Base-by-base conservation (phyloP, 2,888 invertebrate species). In the Punctoribates punctum region DNA sequence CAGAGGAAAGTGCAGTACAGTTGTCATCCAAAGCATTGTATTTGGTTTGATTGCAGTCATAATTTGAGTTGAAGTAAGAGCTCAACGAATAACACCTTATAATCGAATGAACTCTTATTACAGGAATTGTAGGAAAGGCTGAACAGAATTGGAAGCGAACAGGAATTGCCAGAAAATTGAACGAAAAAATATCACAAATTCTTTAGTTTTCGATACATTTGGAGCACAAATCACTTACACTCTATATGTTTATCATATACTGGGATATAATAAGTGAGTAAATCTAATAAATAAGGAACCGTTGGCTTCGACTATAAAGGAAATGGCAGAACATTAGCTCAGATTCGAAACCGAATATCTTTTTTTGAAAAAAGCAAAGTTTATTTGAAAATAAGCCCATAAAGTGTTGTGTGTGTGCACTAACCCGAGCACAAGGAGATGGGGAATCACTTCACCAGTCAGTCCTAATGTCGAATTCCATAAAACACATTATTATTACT, bases 401-500 rank as follows among this genome's bases (percentile, higher is more conserved):
- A 57, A 57, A 25, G 57, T 57, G 57, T 25, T 54, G n/a, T 6
- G 5, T 57, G 57, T 17, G 15, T 57, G 25, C 57, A 5, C 23
- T 57, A 57, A 57, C 57, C 57, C 25, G 34, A 25, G 57, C 23
- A 9, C 23, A 6, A 57, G 57, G 54, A 57, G 25, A 57, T 23
- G 57, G 57, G 57, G 23, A 9, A 23, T 25, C 25, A 8, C 5
- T 57, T 25, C 20, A 57, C 25, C 8, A 57, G 57, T 57, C 15
- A 20, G 1, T 23, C 23, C 57, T 57, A 25, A 25, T 1, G 25
- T 57, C 13, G 15, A 34, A 65, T 20, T 57, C 34, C 34, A 65
- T 65, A 65, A 65, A 65, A 34, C n/a, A 65, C 34, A 65, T 65
- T 65, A 34, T 65, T 65, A 65, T 65, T 65, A 65, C 65, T 65